A percentile compares a stretch with the other conserved stretches of the same genome.
phyloP scores from a whole-genome alignment of 2,888 invertebrate genomes.

The Phalera bucephala region DNA sequence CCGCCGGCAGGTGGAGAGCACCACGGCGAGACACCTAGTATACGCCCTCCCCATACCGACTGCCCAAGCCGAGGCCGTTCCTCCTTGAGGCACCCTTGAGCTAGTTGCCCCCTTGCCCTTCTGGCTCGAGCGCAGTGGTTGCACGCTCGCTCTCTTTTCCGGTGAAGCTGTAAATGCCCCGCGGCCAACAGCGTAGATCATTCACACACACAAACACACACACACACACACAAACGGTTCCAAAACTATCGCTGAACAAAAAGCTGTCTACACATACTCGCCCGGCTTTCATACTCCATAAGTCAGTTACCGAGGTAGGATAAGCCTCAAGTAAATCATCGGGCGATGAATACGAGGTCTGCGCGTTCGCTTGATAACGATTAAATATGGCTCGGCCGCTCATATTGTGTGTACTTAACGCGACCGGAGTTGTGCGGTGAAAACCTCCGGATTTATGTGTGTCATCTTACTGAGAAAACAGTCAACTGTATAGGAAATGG shows the following conservation, averaged over 20 bases:
- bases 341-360: conserved; percentile 69
- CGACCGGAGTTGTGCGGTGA: conserved; percentile 36
- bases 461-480: conserved; percentile 30
- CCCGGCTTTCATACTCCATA: conserved; percentile 45
- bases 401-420: conserved; percentile 66
- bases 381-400: conserved; percentile 72
- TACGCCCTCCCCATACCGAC: too few relatives aligned
- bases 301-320: conserved; percentile 65
- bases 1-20: too few relatives aligned
- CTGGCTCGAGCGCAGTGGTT: too few relatives aligned
- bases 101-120: too few relatives aligned
- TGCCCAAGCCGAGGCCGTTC: too few relatives aligned
- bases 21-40: too few relatives aligned
- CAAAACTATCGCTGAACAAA: conserved; percentile 9
- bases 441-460: conserved; percentile 42
- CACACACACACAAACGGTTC: too few relatives aligned
- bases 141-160: too few relatives aligned
- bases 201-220: too few relatives aligned
- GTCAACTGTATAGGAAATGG: conserved; percentile 7
- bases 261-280: conserved; percentile 24
- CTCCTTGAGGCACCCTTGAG: too few relatives aligned
- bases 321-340: conserved; percentile 76
- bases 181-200: too few relatives aligned
- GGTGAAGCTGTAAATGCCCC: too few relatives aligned
- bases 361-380: conserved; percentile 67